These are phyloP conservation scores for Cheirogaleus medius DNA, from an alignment of 2,113 vertebrate species.

Conservation along the genomic window DNA sequence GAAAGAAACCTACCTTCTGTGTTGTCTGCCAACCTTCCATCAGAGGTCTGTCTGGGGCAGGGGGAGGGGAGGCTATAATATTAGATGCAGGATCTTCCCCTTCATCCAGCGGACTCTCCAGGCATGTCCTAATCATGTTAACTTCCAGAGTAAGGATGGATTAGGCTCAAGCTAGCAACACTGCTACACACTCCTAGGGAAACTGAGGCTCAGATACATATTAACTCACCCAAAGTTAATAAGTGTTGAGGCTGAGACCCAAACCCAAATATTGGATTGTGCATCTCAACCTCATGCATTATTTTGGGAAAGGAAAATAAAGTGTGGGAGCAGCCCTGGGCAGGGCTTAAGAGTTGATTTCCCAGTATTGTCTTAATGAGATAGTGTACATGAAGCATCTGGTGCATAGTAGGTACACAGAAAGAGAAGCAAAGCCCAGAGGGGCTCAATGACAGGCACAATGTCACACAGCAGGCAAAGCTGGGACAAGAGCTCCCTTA, in stretches of 20 bases:
- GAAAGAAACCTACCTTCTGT: background rate
- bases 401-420: background rate
- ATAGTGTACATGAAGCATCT: background rate
- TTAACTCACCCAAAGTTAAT: background rate
- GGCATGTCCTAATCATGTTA: background rate
- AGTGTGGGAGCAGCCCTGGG: background rate
- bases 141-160: background rate
- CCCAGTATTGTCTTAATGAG: background rate
- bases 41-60: background rate
- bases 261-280: background rate
- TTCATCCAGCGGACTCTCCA: background rate
- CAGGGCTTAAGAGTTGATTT: background rate
- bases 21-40: background rate
- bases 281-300: background rate
- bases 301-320: background rate
- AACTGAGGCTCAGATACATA: background rate
- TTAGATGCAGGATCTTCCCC: background rate
- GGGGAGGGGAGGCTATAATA: background rate
- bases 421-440: background rate
- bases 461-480: constrained; percentile 40
- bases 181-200: background rate
- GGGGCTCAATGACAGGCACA: background rate
- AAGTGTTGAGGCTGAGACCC: background rate
- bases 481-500: background rate
- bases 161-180: background rate